Evolutionary conservation across 2,113 vertebrate genomes (phyloP).

Genomic region (Colinus virginianus): DNA sequence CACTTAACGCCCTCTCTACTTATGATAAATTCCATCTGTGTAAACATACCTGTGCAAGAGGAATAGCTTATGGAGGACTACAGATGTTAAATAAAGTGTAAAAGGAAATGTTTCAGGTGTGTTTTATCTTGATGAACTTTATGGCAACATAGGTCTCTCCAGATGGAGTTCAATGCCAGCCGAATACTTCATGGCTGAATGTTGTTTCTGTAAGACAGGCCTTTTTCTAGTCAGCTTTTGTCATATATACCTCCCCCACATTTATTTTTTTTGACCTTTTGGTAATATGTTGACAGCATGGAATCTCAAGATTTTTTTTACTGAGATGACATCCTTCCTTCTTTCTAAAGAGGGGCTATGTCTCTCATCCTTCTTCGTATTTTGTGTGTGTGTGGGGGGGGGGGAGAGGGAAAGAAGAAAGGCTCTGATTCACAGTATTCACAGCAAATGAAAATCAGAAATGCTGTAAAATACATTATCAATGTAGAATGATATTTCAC

Average conservation of each 20-base stretch:
- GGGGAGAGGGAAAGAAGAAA: not conserved
- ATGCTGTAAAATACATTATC: not conserved
- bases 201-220: not conserved
- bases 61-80: not conserved
- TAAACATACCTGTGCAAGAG: conserved; percentile 11
- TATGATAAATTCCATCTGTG: conserved; percentile 7
- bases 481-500: not conserved
- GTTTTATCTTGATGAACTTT: not conserved
- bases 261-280: conserved; percentile 9
- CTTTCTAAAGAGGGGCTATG: not conserved
- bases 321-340: not conserved
- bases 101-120: conserved; percentile 8
- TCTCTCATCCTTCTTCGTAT: not conserved
- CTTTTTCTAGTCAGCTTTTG: not conserved
- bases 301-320: not conserved
- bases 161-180: not conserved
- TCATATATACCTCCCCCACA: not conserved
- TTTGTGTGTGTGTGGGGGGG: not conserved
- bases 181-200: rapidly evolving
- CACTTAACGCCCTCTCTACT: not conserved
- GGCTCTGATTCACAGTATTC: not conserved
- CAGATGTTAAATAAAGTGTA: conserved; percentile 13
- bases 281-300: not conserved
- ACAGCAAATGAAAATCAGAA: not conserved
- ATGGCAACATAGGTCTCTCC: not conserved